Conservation (phyloP, 1,140 invertebrate genomes). For the Zophobas atratus region DNA sequence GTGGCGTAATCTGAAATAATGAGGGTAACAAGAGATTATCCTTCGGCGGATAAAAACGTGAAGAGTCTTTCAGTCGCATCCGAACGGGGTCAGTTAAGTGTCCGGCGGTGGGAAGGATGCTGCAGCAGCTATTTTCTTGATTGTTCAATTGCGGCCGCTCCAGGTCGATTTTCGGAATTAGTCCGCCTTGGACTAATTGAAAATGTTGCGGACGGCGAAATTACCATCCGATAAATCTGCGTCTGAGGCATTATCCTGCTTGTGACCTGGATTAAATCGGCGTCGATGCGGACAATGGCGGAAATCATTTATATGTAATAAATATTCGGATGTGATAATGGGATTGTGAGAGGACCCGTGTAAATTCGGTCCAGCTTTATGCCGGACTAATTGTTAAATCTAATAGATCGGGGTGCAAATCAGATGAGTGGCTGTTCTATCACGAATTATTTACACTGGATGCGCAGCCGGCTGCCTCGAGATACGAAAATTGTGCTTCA, state of each 20-base stretch:
- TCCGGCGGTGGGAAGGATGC: neutral
- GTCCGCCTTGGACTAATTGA: conserved; percentile 20
- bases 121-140: conserved; percentile 21
- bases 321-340: conserved; percentile 51
- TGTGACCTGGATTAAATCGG: conserved; percentile 18
- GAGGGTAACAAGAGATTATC: conserved; percentile 19
- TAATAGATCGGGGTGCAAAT: conserved; percentile 57
- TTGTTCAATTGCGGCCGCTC: neutral
- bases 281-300: conserved; percentile 43
- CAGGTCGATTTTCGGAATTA: neutral
- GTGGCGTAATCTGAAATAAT: conserved; percentile 3
- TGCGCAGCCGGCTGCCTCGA: conserved; percentile 42
- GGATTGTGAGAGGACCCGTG: conserved; percentile 54
- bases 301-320: conserved; percentile 51
- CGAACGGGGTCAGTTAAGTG: conserved; percentile 22
- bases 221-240: conserved; percentile 22
- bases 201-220: neutral
- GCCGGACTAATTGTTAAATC: conserved; percentile 58
- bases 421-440: conserved; percentile 52
- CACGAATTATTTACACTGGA: conserved; percentile 54
- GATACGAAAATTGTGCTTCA: conserved; percentile 35
- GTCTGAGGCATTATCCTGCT: conserved; percentile 10
- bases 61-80: conserved; percentile 1
- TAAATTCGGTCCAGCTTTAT: conserved; percentile 53
- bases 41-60: conserved; percentile 3